Base-by-base conservation (phyloP, 1,140 invertebrate species). In the Drosophila insularis region DNA sequence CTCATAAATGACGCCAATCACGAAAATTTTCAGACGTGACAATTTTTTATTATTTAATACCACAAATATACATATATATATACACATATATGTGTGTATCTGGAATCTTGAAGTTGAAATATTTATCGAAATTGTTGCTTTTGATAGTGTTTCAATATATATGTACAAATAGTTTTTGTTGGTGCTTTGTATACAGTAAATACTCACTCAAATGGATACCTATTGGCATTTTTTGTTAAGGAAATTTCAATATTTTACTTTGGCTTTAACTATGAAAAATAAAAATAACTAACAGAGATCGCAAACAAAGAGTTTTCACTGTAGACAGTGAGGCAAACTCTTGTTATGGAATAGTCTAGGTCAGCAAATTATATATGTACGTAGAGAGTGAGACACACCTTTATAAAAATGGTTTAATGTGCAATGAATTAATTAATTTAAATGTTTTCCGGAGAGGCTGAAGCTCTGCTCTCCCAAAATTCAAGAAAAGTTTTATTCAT, bases 11-110 rank as follows among this genome's bases (percentile, higher is more conserved):
- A 50, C 19, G 17, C 43, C 43, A 19, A 50, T 50, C 43, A 50
- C 43, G 43, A 50, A 50, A 21, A 11, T 21, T 11, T 8, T 1
- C 8, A 50, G 17, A 50, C 43, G 43, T 50, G 43, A 50, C 17
- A 50, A 50, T 21, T 50, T 50, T 50, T 50, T 19, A 50, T 46
- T 46, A 46, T 46, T 43, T 17, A n/a, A 43, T 43, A 7, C 43
- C 43, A 46, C 43, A 7, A 14, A 19, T 46, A 50, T 50, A n/a
- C n/a, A n/a, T n/a, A n/a, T n/a, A n/a, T n/a, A n/a, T n/a, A n/a
- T n/a, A n/a, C n/a, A n/a, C n/a, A n/a, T n/a, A n/a, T n/a, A n/a
- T n/a, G n/a, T n/a, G 4, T 27, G 27, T 27, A 27, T 27, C 27
- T 50, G 43, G 43, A 50, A 50, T 50, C 17, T 50, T 50, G 2